phyloP scores from a whole-genome alignment of 2,888 invertebrate species.

The Coremacera marginata region DNA sequence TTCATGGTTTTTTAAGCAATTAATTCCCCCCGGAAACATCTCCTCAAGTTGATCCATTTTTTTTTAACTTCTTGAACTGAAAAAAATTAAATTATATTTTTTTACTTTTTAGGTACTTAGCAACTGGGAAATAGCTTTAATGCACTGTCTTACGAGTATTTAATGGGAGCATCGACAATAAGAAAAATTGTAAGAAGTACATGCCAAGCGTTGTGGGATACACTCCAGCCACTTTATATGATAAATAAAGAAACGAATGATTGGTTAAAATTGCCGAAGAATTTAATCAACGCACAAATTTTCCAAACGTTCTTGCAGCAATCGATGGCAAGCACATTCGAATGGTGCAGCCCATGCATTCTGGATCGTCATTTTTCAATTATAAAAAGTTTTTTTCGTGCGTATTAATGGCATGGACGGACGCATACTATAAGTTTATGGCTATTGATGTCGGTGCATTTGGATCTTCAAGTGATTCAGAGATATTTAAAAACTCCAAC shows the following conservation, averaged over 20 bases:
- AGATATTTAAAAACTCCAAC: no score
- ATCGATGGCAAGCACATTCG: no score
- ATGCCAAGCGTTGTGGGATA: not conserved
- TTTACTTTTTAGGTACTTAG: not conserved
- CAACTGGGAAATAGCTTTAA: not conserved
- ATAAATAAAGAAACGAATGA: not conserved
- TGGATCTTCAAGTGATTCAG: no score
- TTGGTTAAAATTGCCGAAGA: no score
- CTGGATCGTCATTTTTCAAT: conserved; percentile 22
- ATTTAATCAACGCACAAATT: no score
- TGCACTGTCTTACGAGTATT: not conserved
- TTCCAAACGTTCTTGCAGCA: no score
- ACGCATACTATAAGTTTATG: no score
- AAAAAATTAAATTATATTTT: not conserved
- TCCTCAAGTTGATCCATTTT: conserved; percentile 9
- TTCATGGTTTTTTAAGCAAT: conserved; percentile 24
- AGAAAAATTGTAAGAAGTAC: not conserved
- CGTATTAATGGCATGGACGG: no score
- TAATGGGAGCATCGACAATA: not conserved
- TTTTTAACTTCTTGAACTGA: not conserved
- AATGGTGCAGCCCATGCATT: conserved; percentile 8
- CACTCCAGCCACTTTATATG: not conserved
- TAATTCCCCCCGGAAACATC: not conserved
- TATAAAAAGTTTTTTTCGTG: no score
- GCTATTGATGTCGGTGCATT: no score